These are phyloP conservation scores for Erebia aethiops DNA, from an alignment of 2,888 invertebrate species.

Conservation along the genomic window DNA sequence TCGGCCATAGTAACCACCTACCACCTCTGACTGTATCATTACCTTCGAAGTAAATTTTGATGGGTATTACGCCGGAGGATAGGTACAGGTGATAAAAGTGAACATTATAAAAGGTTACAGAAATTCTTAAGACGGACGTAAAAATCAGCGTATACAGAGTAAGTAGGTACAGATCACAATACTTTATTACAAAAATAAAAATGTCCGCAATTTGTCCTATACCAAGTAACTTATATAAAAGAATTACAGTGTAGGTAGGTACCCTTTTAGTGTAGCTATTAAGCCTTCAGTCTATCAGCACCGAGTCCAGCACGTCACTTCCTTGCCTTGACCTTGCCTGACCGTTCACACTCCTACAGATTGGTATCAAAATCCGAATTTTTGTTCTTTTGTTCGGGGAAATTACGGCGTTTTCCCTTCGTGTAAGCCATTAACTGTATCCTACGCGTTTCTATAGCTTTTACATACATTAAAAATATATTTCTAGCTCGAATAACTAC, in stretches of 20 bases:
- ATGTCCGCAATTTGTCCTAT: neutral
- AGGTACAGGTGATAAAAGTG: too few relatives aligned
- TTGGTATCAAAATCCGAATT: constrained; percentile 38
- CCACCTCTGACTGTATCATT: too few relatives aligned
- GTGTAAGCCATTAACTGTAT: constrained; percentile 22
- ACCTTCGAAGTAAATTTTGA: too few relatives aligned
- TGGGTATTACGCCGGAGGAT: too few relatives aligned
- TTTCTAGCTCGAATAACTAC: neutral
- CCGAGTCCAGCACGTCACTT: constrained; percentile 41
- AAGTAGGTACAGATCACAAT: too few relatives aligned
- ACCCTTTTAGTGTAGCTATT: neutral
- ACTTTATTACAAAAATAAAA: too few relatives aligned
- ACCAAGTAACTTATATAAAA: neutral
- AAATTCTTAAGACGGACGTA: too few relatives aligned
- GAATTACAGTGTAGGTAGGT: neutral
- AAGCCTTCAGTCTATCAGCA: constrained; percentile 16
- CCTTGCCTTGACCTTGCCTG: constrained; percentile 47
- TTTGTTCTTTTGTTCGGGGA: constrained; percentile 38
- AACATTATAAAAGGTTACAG: too few relatives aligned
- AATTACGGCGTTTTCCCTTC: constrained; percentile 26
- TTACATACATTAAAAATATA: neutral
- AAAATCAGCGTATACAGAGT: too few relatives aligned
- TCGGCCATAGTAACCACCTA: too few relatives aligned
- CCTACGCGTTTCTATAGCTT: neutral
- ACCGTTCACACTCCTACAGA: constrained; percentile 36